Evolutionary conservation across 2,797 vertebrate species (phyloP), one percentile per base, ranked within the genome.

Genomic region (Allobates femoralis): DNA sequence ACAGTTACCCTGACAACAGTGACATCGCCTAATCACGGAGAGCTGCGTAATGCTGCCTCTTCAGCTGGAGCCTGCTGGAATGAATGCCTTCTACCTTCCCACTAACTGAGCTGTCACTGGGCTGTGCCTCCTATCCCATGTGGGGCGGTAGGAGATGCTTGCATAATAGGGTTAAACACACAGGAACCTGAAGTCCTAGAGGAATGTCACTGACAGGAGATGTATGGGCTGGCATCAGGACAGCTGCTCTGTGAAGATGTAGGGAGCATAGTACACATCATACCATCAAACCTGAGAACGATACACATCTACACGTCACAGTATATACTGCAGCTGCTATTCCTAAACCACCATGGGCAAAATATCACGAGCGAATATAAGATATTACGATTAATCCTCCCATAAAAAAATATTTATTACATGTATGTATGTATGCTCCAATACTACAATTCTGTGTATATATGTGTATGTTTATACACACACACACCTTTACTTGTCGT

Each of bases 1-100:
- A 89, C 92, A 93, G 96, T 96, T 95, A 93, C 96, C 95, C 94
- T 95, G 96, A 96, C 96, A 95, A 97, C 96, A 92, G 92, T 82
- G 92, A 93, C 92, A 93, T 89, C 89, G 90, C 91, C 92, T 87
- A 90, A 90, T 92, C 89, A 89, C 91, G 69, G 67, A 85, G 46
- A 88, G 56, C 82, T 81, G 66, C 78, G 83, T 88, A 90, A 90
- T 53, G 89, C 77, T 82, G 91, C 85, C 90, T 89, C 87, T 90
- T 89, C 91, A 90, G 92, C 89, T 80, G 91, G 90, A 82, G 90
- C 81, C 77, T 88, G 82, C 82, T 66, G 86, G 86, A 88, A 88
- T 88, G 86, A 88, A 88, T 88, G 86, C 77, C 69, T 81, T 41
- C 66, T 64, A 62, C 28, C 60, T 87, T 84, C 86, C 80, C 86